A percentile compares a stretch with the other conserved stretches of the same genome.
Evolutionary conservation across 2,797 vertebrate species (phyloP).

Genomic region (Hippocampus kuda): DNA sequence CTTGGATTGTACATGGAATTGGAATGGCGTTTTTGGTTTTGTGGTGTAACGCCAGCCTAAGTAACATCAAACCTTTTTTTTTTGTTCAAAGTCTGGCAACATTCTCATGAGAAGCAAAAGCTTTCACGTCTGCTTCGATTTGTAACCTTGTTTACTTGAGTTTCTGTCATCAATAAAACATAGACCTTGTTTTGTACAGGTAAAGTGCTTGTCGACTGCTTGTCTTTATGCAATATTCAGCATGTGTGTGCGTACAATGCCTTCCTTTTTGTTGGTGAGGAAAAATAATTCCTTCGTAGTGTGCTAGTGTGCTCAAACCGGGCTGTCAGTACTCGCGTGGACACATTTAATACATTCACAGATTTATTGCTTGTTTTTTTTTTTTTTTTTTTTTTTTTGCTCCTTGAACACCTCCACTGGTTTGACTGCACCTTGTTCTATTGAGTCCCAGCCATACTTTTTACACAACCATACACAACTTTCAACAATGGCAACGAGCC

Average conservation of each 20-base stretch:
- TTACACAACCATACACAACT: neutral
- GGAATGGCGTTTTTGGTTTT: neutral
- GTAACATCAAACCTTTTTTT: neutral
- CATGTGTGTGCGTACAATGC: neutral
- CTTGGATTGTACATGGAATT: neutral
- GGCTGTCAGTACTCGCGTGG: neutral
- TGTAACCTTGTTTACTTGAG: conserved; percentile 7
- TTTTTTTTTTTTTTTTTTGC: neutral
- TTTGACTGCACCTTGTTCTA: neutral
- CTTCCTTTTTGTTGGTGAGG: neutral
- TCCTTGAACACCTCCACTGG: neutral
- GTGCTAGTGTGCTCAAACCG: neutral
- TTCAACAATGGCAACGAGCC: conserved; percentile 10
- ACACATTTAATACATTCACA: neutral
- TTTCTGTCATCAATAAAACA: neutral
- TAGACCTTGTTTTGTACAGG: conserved; percentile 4
- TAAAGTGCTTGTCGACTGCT: conserved; percentile 1
- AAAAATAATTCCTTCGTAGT: neutral
- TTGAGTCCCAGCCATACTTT: neutral
- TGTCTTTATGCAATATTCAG: conserved; percentile 9
- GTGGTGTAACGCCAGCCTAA: neutral
- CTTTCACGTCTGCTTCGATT: neutral
- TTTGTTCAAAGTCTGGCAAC: neutral
- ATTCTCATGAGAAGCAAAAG: conserved; percentile 4
- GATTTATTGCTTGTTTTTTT: neutral